A percentile compares a stretch with the other conserved stretches of the same genome.
phyloP scores from a whole-genome alignment of 2,797 vertebrate species.

The Hylomyscus alleni region DNA sequence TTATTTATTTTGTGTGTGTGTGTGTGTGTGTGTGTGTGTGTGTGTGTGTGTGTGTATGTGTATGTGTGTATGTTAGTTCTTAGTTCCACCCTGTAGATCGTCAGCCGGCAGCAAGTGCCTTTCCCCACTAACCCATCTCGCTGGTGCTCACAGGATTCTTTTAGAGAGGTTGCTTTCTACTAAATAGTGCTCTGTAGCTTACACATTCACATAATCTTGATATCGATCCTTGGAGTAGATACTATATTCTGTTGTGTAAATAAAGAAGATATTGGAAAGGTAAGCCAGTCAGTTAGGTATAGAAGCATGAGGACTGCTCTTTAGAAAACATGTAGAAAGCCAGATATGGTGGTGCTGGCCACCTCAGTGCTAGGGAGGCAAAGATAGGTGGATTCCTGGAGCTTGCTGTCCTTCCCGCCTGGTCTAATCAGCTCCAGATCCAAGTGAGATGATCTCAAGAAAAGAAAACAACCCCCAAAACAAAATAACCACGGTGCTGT shows the following conservation, averaged over 20 bases:
- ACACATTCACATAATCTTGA: neutral
- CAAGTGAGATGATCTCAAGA: neutral
- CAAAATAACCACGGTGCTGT: neutral
- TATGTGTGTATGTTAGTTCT: neutral
- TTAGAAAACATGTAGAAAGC: neutral
- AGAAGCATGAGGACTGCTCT: neutral
- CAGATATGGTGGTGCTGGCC: neutral
- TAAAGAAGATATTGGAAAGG: neutral
- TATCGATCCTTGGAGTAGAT: neutral
- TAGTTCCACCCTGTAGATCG: neutral
- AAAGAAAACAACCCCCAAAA: neutral
- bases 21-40: neutral
- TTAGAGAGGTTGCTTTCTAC: neutral
- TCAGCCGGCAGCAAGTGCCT: neutral
- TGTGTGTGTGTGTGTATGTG: neutral
- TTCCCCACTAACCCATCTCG: neutral
- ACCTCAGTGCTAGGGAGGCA: neutral
- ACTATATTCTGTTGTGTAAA: neutral
- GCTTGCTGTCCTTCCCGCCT: neutral
- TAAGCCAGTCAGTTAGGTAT: neutral
- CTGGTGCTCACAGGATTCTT: neutral
- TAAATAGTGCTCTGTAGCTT: neutral
- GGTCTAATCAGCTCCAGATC: neutral
- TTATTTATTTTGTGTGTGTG: neutral
- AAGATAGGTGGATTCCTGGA: neutral